Evolutionary conservation across 2,888 invertebrate genomes (phyloP), one percentile per base, ranked within the genome.

Genomic region (Perizoma affinitatum): DNA sequence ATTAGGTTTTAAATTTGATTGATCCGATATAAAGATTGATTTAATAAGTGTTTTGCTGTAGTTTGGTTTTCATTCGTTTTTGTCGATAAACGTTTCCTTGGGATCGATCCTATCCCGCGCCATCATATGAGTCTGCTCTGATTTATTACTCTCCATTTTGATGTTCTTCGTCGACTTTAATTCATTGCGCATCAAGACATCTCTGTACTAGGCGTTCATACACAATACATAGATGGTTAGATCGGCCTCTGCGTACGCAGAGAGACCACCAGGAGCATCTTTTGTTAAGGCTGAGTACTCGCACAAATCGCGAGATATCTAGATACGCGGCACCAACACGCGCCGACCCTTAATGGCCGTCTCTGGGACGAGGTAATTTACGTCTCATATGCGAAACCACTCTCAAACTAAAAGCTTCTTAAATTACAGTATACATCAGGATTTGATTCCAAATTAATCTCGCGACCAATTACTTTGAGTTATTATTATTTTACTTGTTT

Each of bases 1-100:
- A 91, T 90, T 88, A 87, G 83, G 87, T 88, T 90, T 90, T 86
- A 88, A 91, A 90, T 90, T 90, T 91, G 92, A 92, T 92, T 92
- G 89, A 91, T 91, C 90, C 88, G 90, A 91, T 90, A 89, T 87
- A 86, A 90, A 88, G 86, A 90, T 90, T 90, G 87, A 89, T 89
- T 92, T 90, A 87, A 87, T 90, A 88, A 90, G 82, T 89, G 86
- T 88, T 87, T 84, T 83, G 84, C 81, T 87, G 84, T 81, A 76
- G 77, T 78, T 75, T 77, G 80, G 78, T 84, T 83, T 84, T 83
- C 83, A 84, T 78, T 84, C 79, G 76, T 82, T 85, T 86, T 86
- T 84, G 69, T 85, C 80, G 84, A 84, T 87, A 85, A 88, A 83
- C 83, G 84, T 79, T 84, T 83, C 78, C 79, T 80, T 83, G 80